Percentiles rank a stretch among this genome's conserved stretches.
phyloP scores from a whole-genome alignment of 2,888 invertebrate genomes.

The Apantesis nais region DNA sequence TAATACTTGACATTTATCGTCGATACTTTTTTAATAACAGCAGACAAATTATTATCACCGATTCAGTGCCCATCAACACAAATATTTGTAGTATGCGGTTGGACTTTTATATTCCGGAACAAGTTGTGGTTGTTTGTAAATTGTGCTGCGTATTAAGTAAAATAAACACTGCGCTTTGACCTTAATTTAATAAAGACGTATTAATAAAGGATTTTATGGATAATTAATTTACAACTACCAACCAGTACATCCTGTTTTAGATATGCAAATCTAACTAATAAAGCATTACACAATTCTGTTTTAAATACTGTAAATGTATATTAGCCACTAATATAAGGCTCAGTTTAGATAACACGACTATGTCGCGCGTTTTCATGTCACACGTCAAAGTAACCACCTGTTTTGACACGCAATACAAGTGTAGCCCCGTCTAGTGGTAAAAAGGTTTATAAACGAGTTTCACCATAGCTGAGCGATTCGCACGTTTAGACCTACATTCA shows the following conservation, averaged over 20 bases:
- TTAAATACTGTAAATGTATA: not conserved
- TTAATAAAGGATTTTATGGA: not conserved
- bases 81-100: not conserved
- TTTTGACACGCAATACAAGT: not conserved
- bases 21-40: not conserved
- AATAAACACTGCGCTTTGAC: not conserved
- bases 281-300: not conserved
- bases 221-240: not conserved
- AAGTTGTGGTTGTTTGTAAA: not conserved
- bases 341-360: not conserved
- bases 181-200: not conserved
- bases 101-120: not conserved
- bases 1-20: conserved; percentile 22
- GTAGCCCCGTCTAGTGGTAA: not conserved
- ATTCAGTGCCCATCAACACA: not conserved
- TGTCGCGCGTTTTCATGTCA: not conserved
- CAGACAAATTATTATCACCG: not conserved
- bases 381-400: not conserved
- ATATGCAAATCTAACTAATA: not conserved
- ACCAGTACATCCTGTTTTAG: not conserved
- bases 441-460: not conserved
- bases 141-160: not conserved
- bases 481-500: not conserved
- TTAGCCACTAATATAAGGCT: not conserved
- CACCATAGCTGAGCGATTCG: not conserved